Conservation (phyloP, 2,113 vertebrate species). For the Mustela nigripes region DNA sequence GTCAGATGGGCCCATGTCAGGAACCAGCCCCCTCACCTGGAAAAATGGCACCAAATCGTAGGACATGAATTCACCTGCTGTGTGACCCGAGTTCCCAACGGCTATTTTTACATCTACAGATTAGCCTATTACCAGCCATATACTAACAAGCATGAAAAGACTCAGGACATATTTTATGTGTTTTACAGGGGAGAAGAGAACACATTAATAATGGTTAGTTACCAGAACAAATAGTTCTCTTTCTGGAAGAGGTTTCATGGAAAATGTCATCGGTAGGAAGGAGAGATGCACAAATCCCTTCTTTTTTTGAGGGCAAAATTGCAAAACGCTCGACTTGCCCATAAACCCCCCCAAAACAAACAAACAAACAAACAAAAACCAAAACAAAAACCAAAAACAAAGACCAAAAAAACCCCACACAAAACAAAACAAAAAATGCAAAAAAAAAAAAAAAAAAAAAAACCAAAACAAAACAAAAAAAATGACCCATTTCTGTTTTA, state of each 20-base stretch:
- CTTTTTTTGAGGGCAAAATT: no score
- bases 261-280: no score
- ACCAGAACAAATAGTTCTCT: background rate
- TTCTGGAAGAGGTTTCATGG: no score
- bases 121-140: no score
- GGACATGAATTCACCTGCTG: fast-evolving
- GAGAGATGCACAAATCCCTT: background rate
- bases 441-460: no score
- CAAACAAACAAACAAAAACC: no score
- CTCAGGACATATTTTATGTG: fast-evolving
- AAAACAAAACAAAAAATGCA: no score
- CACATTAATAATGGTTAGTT: background rate
- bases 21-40: fast-evolving
- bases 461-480: background rate
- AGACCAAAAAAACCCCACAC: fast-evolving
- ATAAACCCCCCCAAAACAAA: no score
- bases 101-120: background rate
- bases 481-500: background rate
- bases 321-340: background rate
- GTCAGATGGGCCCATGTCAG: fast-evolving
- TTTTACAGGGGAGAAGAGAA: background rate
- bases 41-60: background rate
- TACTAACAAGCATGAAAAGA: background rate
- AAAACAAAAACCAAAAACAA: no score
- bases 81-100: background rate